Percentiles rank a stretch among this genome's conserved stretches.
These are phyloP conservation scores for human (Homo sapiens) DNA, from an alignment of 2,113 vertebrate genomes.

Conservation along the genomic window DNA sequence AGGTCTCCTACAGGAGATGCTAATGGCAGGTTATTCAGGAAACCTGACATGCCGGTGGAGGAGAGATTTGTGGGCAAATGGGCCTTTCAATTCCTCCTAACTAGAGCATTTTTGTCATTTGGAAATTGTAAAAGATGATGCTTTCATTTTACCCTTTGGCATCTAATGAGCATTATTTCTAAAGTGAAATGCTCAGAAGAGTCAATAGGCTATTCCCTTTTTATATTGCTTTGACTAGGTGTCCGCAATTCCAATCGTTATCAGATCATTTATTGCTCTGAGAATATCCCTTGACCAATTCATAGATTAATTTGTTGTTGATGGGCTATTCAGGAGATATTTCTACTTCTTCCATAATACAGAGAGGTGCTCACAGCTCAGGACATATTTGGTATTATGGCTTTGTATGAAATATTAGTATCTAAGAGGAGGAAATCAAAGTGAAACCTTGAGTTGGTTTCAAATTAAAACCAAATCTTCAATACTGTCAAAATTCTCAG, in stretches of 20 bases:
- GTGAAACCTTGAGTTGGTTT: conserved; percentile 77
- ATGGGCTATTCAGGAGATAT: conserved; percentile 46
- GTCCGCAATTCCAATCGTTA: conserved; percentile 69
- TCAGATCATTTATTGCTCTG: conserved; percentile 72
- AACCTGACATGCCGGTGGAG: neutral
- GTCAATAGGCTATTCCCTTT: conserved; percentile 66
- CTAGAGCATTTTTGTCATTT: conserved; percentile 52
- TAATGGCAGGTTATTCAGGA: neutral
- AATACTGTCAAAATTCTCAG: conserved; percentile 48
- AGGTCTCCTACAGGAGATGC: neutral
- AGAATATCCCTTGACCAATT: conserved; percentile 63
- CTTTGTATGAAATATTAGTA: conserved; percentile 71
- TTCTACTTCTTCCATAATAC: conserved; percentile 50
- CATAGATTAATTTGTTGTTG: conserved; percentile 54
- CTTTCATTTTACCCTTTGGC: conserved; percentile 67
- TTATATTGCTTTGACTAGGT: conserved; percentile 68
- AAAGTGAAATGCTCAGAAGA: conserved; percentile 63
- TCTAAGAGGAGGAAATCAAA: conserved; percentile 78
- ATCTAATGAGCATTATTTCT: conserved; percentile 63
- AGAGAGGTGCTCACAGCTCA: conserved; percentile 50
- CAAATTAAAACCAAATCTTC: conserved; percentile 79
- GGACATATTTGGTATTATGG: conserved; percentile 28
- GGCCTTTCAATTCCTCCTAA: conserved; percentile 52
- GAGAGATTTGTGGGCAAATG: conserved; percentile 47
- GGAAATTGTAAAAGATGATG: conserved; percentile 58